A percentile compares a stretch with the other conserved stretches of the same genome.
phyloP scores from a whole-genome alignment of 2,888 invertebrate species.

The Leptinotarsa tumamoca region DNA sequence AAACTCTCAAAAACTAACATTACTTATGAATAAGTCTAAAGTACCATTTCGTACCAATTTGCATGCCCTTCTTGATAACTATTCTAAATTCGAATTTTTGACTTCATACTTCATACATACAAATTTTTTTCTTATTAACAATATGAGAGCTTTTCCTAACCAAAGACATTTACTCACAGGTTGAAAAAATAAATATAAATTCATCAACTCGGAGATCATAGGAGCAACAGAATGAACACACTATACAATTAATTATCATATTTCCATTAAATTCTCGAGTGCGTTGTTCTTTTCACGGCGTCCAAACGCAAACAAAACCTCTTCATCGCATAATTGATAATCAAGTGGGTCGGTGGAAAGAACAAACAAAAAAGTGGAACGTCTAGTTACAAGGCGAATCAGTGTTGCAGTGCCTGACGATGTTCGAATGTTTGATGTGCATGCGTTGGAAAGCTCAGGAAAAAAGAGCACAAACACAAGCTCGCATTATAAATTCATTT shows the following conservation, averaged over 20 bases:
- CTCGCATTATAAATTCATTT: slow-evolving; percentile 1
- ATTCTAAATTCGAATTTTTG: too few species aligned
- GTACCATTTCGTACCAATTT: too few species aligned
- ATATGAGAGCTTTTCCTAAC: too few species aligned
- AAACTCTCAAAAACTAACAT: too few species aligned
- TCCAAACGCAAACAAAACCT: slow-evolving; percentile 18
- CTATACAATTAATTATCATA: background rate
- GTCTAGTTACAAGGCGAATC: slow-evolving; percentile 1
- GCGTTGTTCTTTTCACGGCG: slow-evolving; percentile 13
- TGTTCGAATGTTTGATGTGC: slow-evolving; percentile 17
- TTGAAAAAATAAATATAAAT: too few species aligned
- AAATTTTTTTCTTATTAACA: too few species aligned
- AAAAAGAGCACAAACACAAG: slow-evolving; percentile 12
- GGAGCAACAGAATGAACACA: background rate
- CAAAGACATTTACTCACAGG: too few species aligned
- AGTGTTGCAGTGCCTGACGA: slow-evolving; percentile 13
- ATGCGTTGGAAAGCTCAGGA: slow-evolving; percentile 14
- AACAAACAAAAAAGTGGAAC: slow-evolving; percentile 18
- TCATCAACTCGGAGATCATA: background rate
- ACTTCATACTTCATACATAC: too few species aligned
- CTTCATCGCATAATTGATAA: slow-evolving; percentile 22
- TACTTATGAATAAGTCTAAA: too few species aligned
- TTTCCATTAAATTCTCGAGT: background rate
- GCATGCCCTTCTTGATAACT: too few species aligned
- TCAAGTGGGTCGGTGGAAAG: slow-evolving; percentile 9